Percentiles rank a stretch among this genome's conserved stretches.
Evolutionary conservation across 2,113 vertebrate species (phyloP).

Genomic region (Chionis minor): DNA sequence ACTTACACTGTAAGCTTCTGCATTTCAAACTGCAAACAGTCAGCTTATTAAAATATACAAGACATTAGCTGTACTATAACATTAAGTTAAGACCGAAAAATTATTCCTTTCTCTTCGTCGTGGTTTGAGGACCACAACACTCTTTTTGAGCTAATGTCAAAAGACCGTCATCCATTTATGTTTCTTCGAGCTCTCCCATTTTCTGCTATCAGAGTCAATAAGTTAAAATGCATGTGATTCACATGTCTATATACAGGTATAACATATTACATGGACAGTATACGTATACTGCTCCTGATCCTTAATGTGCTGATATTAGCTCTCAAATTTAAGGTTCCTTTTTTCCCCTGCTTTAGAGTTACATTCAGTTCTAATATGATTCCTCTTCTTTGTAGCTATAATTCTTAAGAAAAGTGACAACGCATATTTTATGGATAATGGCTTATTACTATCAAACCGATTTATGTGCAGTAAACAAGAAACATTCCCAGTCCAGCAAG

Average conservation of each 20-base stretch:
- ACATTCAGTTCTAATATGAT: conserved; percentile 55
- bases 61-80: conserved; percentile 13
- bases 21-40: conserved; percentile 29
- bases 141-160: background rate
- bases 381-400: background rate
- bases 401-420: conserved; percentile 1
- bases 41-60: background rate
- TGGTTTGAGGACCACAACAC: no score
- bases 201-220: conserved; percentile 45
- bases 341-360: conserved; percentile 46
- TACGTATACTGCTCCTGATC: conserved; percentile 37
- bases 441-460: background rate
- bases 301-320: conserved; percentile 37
- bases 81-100: background rate
- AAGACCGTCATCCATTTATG: conserved; percentile 40
- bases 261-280: background rate
- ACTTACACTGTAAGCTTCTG: conserved; percentile 38
- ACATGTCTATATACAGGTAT: conserved; percentile 24
- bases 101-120: background rate
- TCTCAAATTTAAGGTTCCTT: conserved; percentile 49
- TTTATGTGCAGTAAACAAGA: background rate
- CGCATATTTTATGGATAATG: background rate
- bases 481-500: background rate
- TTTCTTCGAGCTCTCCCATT: background rate
- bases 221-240: conserved; percentile 63